Base-by-base conservation (phyloP, 1,140 invertebrate species). In the Drosophila nasuta region DNA sequence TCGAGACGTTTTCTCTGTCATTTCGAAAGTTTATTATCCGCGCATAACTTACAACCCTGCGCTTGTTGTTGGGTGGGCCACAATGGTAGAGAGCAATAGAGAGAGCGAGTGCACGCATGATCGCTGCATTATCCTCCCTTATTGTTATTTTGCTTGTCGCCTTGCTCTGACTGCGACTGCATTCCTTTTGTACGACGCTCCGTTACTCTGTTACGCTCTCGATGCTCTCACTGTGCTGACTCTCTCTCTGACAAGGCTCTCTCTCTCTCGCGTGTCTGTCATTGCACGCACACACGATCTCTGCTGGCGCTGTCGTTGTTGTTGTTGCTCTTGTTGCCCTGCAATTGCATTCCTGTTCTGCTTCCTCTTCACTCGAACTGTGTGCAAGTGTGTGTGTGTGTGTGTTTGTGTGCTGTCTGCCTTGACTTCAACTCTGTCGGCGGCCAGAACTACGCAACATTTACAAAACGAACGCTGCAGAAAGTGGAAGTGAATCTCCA, bases 401-500 rank as follows among this genome's bases (percentile, higher is more conserved):
- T 65, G 38, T 11, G 7, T 79, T 57, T 70, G 38, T 79, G 65
- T 77, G 49, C 64, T 76, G 46, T 10, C 54, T 58, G 59, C 45
- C 52, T 75, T 67, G 49, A 66, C 38, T 75, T 72, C 52, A 30
- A 38, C 66, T 43, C 52, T 60, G 77, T 59, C 74, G 67, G 64
- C 59, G 65, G 5, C 69, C 59, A 89, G 71, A 78, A 83, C 70
- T 88, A 88, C 81, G 85, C 85, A 88, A 89, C 85, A 88, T 88
- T 88, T 88, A 89, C 86, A 82, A 88, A 88, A 62, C 77, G 81
- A 86, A 85, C 85, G 81, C 85, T 72, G 85, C 81, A 85, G 85
- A 88, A 88, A 88, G 85, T 88, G 85, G 85, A 88, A 88, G 85
- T 88, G 78, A 79, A 75, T 70, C 72, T 75, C 77, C 74, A 74